Base-by-base conservation (phyloP, 1,140 invertebrate species). In the Lanistes nyassanus region DNA sequence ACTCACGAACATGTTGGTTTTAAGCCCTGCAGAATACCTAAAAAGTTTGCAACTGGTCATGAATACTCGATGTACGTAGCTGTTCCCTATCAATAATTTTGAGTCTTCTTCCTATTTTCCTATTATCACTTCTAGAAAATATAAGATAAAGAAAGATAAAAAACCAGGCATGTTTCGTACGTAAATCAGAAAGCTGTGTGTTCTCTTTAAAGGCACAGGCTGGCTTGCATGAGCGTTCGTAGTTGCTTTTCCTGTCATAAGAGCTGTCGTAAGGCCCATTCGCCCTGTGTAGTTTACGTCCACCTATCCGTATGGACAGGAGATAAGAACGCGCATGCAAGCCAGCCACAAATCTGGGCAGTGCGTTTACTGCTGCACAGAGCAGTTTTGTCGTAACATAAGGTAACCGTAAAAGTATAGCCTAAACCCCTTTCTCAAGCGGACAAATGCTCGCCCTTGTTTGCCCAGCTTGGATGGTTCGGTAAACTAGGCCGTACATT, bases 131-230 rank as follows among this genome's bases (percentile, higher is more conserved):
- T 23, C 51, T 13, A 11, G 13, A 21, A 13, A 13, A 36, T 62
- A 16, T 65, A 4, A n/a, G 21, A n/a, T 65, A 39, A 13, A 6
- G n/a, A 37, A 23, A 51, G 11, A 56, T 31, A 69, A 21, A n/a
- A 7, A 34, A 60, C 67, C 74, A 75, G 21, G 67, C 56, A 23
- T 58, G n/a, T n/a, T n/a, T n/a, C n/a, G n/a, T n/a, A n/a, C n/a
- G n/a, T n/a, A n/a, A n/a, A n/a, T n/a, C n/a, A n/a, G n/a, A n/a
- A n/a, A n/a, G n/a, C n/a, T n/a, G n/a, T n/a, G n/a, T n/a, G n/a
- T n/a, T n/a, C n/a, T n/a, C n/a, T n/a, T n/a, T n/a, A n/a, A n/a
- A n/a, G n/a, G n/a, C n/a, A n/a, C n/a, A n/a, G n/a, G n/a, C n/a
- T n/a, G n/a, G n/a, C n/a, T 3, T 6, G 0, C 19, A 2, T 13